Conservation (phyloP, 2,113 vertebrate species). For the Spea multiplicata region DNA sequence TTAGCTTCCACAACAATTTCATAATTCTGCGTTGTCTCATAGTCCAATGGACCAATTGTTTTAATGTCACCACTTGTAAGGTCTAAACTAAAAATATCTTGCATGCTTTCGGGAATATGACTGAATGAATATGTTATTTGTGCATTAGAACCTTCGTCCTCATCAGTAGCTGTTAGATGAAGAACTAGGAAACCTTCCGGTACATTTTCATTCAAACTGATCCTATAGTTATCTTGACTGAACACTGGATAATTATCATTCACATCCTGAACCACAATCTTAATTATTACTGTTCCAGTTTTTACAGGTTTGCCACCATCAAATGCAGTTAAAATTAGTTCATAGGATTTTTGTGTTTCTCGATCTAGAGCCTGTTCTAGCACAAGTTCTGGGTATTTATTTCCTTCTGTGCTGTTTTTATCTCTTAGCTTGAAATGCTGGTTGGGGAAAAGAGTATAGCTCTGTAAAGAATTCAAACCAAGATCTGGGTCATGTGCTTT, state of each 20-base stretch:
- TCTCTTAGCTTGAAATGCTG: constrained; percentile 57
- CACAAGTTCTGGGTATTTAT: constrained; percentile 58
- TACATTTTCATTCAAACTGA: constrained; percentile 54
- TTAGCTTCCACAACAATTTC: constrained; percentile 64
- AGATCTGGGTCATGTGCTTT: constrained; percentile 68
- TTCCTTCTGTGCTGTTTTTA: constrained; percentile 51
- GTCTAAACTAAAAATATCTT: constrained; percentile 62
- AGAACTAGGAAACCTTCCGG: constrained; percentile 8
- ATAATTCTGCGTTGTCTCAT: constrained; percentile 61
- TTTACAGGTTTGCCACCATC: constrained; percentile 60
- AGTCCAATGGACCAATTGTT: constrained; percentile 64
- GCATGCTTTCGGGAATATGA: constrained; percentile 58
- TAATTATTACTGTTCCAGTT: constrained; percentile 57
- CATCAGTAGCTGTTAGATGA: constrained; percentile 58
- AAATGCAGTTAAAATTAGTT: constrained; percentile 53
- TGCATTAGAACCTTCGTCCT: no score
- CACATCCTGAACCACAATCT: constrained; percentile 49
- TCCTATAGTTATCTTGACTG: constrained; percentile 47
- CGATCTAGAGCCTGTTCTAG: constrained; percentile 59
- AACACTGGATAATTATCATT: constrained; percentile 65
- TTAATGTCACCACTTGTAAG: constrained; percentile 62
- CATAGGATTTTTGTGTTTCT: constrained; percentile 54
- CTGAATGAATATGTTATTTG: constrained; percentile 64
- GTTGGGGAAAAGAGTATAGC: constrained; percentile 51
- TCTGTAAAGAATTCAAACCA: constrained; percentile 51